Percentiles rank a stretch among this genome's conserved stretches.
phyloP scores from a whole-genome alignment of 2,797 vertebrate species.

The Hypotaenidia philippensis region DNA sequence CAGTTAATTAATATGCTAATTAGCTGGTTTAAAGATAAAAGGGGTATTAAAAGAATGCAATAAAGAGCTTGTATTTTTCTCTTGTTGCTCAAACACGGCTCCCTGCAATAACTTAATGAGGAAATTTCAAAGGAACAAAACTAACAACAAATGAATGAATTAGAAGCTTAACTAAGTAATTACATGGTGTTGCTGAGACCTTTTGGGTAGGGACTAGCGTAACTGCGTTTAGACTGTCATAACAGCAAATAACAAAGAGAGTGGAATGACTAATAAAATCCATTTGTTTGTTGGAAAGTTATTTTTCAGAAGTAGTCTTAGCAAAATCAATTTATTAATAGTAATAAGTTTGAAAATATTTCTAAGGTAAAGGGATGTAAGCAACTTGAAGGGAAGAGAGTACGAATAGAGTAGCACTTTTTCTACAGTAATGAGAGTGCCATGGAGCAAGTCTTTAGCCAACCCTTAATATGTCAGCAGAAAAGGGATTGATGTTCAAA shows the following conservation, averaged over 20 bases:
- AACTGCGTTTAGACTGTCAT: background rate
- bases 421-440: background rate
- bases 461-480: background rate
- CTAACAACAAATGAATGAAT: slow-evolving; percentile 40
- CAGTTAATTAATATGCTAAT: slow-evolving; percentile 66
- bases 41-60: background rate
- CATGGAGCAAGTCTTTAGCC: background rate
- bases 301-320: background rate
- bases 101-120: slow-evolving; percentile 48
- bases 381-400: background rate
- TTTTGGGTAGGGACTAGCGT: background rate
- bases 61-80: slow-evolving; percentile 48
- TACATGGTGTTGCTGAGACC: slow-evolving; percentile 30
- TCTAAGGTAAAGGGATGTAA: background rate
- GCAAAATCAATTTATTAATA: background rate
- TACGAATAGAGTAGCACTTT: background rate
- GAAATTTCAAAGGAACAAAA: slow-evolving; percentile 51
- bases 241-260: background rate
- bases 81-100: slow-evolving; percentile 43
- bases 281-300: background rate
- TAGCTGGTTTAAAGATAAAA: slow-evolving; percentile 46
- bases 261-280: background rate
- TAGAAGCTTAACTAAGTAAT: slow-evolving; percentile 48
- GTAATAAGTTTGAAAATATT: background rate
- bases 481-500: background rate